Evolutionary conservation across 2,797 vertebrate genomes (phyloP), one percentile per base, ranked within the genome.

Genomic region (Pygocentrus nattereri): DNA sequence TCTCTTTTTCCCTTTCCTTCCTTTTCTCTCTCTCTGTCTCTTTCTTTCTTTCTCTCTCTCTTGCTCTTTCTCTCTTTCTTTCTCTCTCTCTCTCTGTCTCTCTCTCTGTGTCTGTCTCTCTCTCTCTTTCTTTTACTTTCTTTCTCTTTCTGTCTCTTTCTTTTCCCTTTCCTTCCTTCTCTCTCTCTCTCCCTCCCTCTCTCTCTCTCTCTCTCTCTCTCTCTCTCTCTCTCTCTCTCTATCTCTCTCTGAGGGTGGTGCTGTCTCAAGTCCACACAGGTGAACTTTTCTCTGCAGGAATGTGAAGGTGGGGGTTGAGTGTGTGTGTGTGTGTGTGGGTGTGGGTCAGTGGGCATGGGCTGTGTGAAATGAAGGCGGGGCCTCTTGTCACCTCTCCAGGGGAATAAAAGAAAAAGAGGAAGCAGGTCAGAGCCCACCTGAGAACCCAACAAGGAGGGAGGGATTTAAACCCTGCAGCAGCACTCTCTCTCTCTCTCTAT

Each of bases 241-340:
- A 25, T 78, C 56, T 59, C 54, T 54, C 27, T 13, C 54, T 1
- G 10, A 31, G 72, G 47, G 58, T 27, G 58, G 23, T 61, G 58
- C 27, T 64, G 30, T 85, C 88, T 94, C 96, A 94, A 87, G 95
- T 94, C 93, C 89, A 81, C 90, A 93, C 96, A 97, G 96, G 97
- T 97, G 95, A 94, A 90, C 78, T 79, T 87, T 81, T 87, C 71
- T 83, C 82, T 80, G 78, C 79, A 92, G 94, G 93, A 95, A 92
- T 94, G 76, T 71, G 82, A 44, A 70, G 62, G 83, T 21, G 75
- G 65, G 77, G 56, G 83, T 65, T 19, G 82, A 10, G 83, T 4
- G 73, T 34, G 78, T 16, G 77, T 49, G 82, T 65, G 79, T 21
- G 59, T 64, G 70, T 16, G 23, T 75, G 67, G 25, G 54, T 74